Evolutionary conservation across 2,113 vertebrate genomes (phyloP), one percentile per base, ranked within the genome.

Genomic region (Microtus richardsoni): DNA sequence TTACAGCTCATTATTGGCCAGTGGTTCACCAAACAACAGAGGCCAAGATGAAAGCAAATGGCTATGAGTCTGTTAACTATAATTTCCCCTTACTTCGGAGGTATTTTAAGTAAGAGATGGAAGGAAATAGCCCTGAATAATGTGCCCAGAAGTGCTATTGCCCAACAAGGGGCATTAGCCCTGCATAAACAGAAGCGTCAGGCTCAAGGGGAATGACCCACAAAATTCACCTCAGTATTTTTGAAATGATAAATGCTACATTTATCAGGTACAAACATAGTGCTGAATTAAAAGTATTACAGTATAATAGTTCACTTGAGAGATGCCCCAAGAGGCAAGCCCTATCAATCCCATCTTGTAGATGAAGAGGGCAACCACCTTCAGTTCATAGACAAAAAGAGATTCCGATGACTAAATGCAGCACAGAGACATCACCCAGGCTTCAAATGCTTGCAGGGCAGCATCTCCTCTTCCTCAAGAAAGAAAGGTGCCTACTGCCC

Each of bases 71-170:
- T 6, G 1, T 86, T 30, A 41, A 75, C 84, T 96, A 6, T 91
- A 93, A 95, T 79, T 96, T 90, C 64, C 70, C 70, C 71, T 70
- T 88, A 83, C 73, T 60, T 91, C 83, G 2, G 73, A 74, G 47
- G 78, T 22, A 89, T 60, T 70, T 73, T 49, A 71, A 82, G 78
- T 54, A 66, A 64, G 68, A 79, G 89, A 86, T 64, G 68, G 36
- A 54, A 94, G 64, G 58, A 95, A 85, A 94, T 7, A 66, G 73
- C 62, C 54, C 28, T 78, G 47, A 91, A 93, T n/a, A 70, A 84
- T 39, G 41, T 80, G 83, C 74, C 82, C 36, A 70, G 83, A 87
- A 78, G 36, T 12, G 87, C 74, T 74, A 60, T 83, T 74, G 68
- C 71, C 95, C 89, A 71, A 70, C 60, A 60, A 71, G 79, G 79